Base-by-base conservation (phyloP, 2,797 vertebrate species). In the Coreius guichenoti region DNA sequence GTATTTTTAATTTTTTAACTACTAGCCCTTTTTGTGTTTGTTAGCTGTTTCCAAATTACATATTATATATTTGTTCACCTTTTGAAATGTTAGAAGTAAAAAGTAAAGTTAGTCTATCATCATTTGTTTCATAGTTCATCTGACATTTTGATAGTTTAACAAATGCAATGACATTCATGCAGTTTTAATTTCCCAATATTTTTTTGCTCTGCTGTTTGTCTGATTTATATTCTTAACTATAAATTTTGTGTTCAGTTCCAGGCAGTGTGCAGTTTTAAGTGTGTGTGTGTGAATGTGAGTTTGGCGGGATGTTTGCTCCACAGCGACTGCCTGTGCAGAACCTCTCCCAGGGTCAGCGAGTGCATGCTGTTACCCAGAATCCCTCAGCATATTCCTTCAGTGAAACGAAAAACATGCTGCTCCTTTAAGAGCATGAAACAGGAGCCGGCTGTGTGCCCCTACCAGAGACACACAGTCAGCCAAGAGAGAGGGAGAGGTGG, bases 281-380 rank as follows among this genome's bases (percentile, higher is more conserved):
- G 75, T 77, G 17, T 82, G 74, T 61, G 75, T 56, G 69, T 73
- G 56, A 19, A 21, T 31, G 51, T 33, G 63, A 84, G 43, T 81
- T 82, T 51, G 79, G 51, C 72, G 84, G 84, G 79, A 74, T 47
- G 79, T 86, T 49, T 83, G 80, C 70, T 86, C 84, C 67, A 84
- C 86, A 83, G 88, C 93, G 93, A 93, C 94, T 93, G 91, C 85
- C 90, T 87, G 91, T 93, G 93, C 92, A 92, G 91, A 91, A 47
- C 92, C 86, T 87, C 69, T 86, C 47, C 89, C 72, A 91, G 94
- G 95, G 94, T 95, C 95, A 95, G 91, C 86, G 93, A 95, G 95
- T 96, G 92, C 94, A 93, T 92, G 91, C 91, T 92, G 92, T 94
- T 94, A 95, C 94, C 94, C 95, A 94, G 93, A 95, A 95, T 94